Percentiles rank a stretch among this genome's conserved stretches.
These are phyloP conservation scores for Onchidella celtica DNA, from an alignment of 2,888 invertebrate species.

Conservation along the genomic window DNA sequence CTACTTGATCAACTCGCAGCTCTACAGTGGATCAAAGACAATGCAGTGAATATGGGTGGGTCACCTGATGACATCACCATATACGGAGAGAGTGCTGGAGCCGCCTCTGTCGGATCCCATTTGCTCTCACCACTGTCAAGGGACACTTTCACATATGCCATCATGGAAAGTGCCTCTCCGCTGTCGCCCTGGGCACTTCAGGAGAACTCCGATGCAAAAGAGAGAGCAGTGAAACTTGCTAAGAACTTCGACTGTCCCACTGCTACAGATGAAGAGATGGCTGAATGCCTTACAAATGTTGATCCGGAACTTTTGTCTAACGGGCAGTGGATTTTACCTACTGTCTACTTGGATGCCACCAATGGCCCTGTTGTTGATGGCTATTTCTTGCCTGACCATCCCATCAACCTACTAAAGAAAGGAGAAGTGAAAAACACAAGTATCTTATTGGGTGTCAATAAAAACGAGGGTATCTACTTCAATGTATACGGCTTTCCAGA, in stretches of 20 bases:
- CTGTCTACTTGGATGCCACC: slow-evolving; percentile 82
- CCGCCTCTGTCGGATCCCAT: slow-evolving; percentile 62
- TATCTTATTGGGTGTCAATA: slow-evolving; percentile 94
- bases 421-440: slow-evolving; percentile 96
- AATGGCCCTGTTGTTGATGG: slow-evolving; percentile 95
- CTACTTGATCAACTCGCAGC: slow-evolving; percentile 96
- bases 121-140: slow-evolving; percentile 63
- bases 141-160: slow-evolving; percentile 64
- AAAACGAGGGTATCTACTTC: slow-evolving; percentile 97
- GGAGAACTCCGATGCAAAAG: neutral
- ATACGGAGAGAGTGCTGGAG: slow-evolving; percentile 74
- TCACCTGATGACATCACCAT: slow-evolving; percentile 61
- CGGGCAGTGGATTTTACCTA: neutral
- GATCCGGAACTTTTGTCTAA: slow-evolving; percentile 13
- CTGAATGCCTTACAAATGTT: slow-evolving; percentile 22
- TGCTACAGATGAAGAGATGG: neutral
- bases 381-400: slow-evolving; percentile 91
- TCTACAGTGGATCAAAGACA: slow-evolving; percentile 91
- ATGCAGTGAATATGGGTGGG: slow-evolving; percentile 83
- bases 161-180: slow-evolving; percentile 66
- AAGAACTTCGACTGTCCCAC: neutral
- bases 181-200: slow-evolving; percentile 59
- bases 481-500: slow-evolving; percentile 94
- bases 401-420: slow-evolving; percentile 91
- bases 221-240: neutral